phyloP scores from a whole-genome alignment of 2,888 invertebrate species.

The Dynastes grantii region DNA sequence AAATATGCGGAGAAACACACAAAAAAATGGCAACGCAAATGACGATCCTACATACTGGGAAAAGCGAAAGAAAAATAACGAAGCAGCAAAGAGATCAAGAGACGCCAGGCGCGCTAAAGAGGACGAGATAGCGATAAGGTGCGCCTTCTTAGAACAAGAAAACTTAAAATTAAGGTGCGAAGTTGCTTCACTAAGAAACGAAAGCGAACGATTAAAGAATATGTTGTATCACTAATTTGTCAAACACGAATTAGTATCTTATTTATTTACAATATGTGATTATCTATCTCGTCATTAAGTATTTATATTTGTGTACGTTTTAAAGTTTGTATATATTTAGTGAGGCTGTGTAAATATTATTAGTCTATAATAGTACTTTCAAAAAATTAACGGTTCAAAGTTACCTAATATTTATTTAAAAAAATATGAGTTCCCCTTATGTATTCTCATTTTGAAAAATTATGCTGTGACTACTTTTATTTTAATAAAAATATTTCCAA shows the following conservation, averaged over 20 bases:
- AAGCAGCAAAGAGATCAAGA: slow-evolving; percentile 94
- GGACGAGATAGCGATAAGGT: slow-evolving; percentile 91
- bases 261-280: slow-evolving; percentile 39
- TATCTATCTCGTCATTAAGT: slow-evolving; percentile 36
- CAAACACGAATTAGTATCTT: not conserved
- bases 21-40: slow-evolving; percentile 56
- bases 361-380: not conserved
- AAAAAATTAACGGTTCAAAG: not conserved
- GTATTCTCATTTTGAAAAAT: not conserved
- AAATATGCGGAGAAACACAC: slow-evolving; percentile 77
- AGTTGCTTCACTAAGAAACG: slow-evolving; percentile 61
- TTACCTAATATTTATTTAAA: not conserved
- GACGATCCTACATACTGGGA: slow-evolving; percentile 89
- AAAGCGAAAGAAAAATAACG: slow-evolving; percentile 92
- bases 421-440: not conserved
- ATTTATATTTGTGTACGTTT: slow-evolving; percentile 19
- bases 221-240: slow-evolving; percentile 47
- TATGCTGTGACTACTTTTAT: too few species aligned
- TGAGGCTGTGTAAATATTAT: slow-evolving; percentile 21
- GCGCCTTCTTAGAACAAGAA: slow-evolving; percentile 90
- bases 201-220: slow-evolving; percentile 60
- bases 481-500: too few species aligned
- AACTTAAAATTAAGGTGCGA: slow-evolving; percentile 84
- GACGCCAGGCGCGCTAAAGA: slow-evolving; percentile 93
- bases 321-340: slow-evolving; percentile 12